These are phyloP conservation scores for Otus sunia DNA, from an alignment of 2,113 vertebrate genomes.

Conservation along the genomic window DNA sequence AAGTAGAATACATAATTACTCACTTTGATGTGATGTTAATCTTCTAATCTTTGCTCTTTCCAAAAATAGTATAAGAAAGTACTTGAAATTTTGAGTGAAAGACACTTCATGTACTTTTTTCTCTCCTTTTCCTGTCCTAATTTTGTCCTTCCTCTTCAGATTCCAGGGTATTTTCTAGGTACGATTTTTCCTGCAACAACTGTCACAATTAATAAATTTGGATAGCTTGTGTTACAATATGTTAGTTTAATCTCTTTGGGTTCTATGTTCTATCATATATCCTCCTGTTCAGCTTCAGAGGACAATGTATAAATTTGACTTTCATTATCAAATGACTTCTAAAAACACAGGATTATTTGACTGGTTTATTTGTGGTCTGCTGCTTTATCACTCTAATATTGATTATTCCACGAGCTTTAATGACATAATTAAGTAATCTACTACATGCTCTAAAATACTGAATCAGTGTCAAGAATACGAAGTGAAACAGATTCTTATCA, in stretches of 20 bases:
- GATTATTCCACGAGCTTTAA: not conserved
- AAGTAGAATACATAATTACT: not conserved
- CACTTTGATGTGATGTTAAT: not conserved
- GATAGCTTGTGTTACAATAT: not conserved
- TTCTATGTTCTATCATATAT: not conserved
- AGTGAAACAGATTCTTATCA: not conserved
- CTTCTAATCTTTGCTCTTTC: not conserved
- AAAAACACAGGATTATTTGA: not conserved
- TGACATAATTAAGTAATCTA: not conserved
- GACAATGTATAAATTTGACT: not conserved
- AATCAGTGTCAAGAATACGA: not conserved
- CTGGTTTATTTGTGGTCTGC: not conserved
- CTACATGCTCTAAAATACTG: not conserved
- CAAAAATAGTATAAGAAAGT: not conserved
- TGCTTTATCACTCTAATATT: not conserved
- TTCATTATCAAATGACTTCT: not conserved
- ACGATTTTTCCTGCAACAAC: not conserved
- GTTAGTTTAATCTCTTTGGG: not conserved
- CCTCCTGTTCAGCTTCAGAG: not conserved
- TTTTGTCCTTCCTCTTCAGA: not conserved
- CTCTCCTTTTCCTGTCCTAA: not conserved
- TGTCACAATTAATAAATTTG: not conserved
- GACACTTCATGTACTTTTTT: not conserved
- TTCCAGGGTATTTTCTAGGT: not conserved
- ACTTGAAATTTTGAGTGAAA: not conserved